phyloP scores from a whole-genome alignment of 2,797 vertebrate species.

The Oophaga sylvatica region DNA sequence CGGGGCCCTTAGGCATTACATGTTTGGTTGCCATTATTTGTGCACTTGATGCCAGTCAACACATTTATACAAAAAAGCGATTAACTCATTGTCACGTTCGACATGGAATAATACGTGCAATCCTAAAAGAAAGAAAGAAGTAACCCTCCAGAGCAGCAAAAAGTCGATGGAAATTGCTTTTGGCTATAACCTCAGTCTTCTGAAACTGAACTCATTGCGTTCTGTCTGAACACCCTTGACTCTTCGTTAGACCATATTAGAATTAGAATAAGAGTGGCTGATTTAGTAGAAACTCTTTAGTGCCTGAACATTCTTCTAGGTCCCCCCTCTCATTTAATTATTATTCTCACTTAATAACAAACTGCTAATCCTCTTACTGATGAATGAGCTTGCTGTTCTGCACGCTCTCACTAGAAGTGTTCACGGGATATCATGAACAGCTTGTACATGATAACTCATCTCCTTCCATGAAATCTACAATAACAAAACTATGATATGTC shows the following conservation, averaged over 20 bases:
- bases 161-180: not conserved
- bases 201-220: not conserved
- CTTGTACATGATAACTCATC: conserved; percentile 51
- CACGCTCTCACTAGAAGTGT: conserved; percentile 21
- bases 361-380: conserved; percentile 23
- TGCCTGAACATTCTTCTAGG: not conserved
- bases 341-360: conserved; percentile 23
- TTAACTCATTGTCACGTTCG: not conserved
- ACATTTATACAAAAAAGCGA: not conserved
- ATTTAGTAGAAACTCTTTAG: not conserved
- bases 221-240: not conserved
- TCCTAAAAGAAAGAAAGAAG: not conserved
- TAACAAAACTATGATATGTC: conserved; percentile 43
- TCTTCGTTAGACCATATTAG: not conserved
- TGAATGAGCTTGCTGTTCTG: conserved; percentile 23
- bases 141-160: not conserved
- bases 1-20: not conserved
- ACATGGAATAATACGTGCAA: not conserved
- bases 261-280: not conserved
- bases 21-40: not conserved
- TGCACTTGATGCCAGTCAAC: not conserved
- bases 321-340: not conserved
- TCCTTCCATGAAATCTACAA: conserved; percentile 22
- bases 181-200: not conserved
- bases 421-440: conserved; percentile 31